Base-by-base conservation (phyloP, 2,797 vertebrate species). In the Amphiprion clarkii region DNA sequence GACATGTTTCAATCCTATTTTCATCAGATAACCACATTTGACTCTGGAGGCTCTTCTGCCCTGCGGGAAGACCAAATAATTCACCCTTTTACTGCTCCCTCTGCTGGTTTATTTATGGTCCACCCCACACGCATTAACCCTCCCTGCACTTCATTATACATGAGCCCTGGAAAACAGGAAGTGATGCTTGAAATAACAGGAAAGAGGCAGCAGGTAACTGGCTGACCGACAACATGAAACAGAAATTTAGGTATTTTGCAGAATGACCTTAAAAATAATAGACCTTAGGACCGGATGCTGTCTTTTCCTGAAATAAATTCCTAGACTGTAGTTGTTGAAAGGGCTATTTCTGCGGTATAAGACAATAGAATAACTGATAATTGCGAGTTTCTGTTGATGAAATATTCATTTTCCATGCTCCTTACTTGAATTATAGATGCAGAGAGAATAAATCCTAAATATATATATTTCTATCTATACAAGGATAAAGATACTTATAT, bases 21-120 rank as follows among this genome's bases (percentile, higher is more conserved):
- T 69, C 54, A 31, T 84, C 73, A 65, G 84, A 87, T 48, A 82
- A 86, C 53, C 66, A 68, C 60, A 68, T 60, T 82, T 81, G 58
- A 85, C 74, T 77, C 67, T 31, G 68, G 70, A 83, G 64, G 63
- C 60, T 82, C 67, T 58, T 69, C 65, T 88, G 78, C 72, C 85
- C 85, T 74, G 57, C 46, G 27, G 88, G 79, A 78, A 73, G 68
- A 80, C 79, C 85, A 84, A 85, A 91, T 89, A 84, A 90, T 90
- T 93, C 79, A 90, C 85, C 88, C 88, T 73, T 69, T 82, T 72
- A 82, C 80, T 78, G 78, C 85, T 89, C 85, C 86, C 78, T 83
- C 87, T 89, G 81, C 84, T 93, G 78, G 87, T 87, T 90, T 93
- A 93, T 93, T 92, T 87, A 90, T 91, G 81, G 60, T 76, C 67